Conservation (phyloP, 2,888 invertebrate genomes). For the Arrhopalites spinosus region DNA sequence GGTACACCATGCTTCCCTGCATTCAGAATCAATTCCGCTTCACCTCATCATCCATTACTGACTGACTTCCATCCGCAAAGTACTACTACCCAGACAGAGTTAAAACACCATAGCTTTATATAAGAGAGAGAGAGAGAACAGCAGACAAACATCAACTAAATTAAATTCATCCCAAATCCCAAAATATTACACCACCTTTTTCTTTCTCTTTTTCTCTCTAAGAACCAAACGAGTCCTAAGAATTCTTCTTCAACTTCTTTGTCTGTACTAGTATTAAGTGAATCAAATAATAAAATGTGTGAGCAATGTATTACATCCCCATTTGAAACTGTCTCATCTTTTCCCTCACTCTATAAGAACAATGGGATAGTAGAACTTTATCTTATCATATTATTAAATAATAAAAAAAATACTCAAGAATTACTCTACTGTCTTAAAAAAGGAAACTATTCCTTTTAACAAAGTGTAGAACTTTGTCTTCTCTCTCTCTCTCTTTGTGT, state of each 20-base stretch:
- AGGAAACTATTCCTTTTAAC: not conserved
- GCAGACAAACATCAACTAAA: slow-evolving; percentile 22
- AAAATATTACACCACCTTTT: not conserved
- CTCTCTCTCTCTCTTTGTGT: not conserved
- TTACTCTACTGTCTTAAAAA: too few relatives aligned
- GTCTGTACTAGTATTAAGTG: too few relatives aligned
- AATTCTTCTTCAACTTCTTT: too few relatives aligned
- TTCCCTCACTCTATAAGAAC: not conserved
- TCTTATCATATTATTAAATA: too few relatives aligned
- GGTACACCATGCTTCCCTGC: slow-evolving; percentile 11
- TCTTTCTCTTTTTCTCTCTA: not conserved
- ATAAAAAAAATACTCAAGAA: too few relatives aligned
- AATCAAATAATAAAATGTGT: too few relatives aligned
- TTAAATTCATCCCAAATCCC: slow-evolving; percentile 15
- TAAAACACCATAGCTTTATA: not conserved
- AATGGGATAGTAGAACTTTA: not conserved
- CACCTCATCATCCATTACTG: slow-evolving; percentile 26
- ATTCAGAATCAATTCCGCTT: slow-evolving; percentile 35
- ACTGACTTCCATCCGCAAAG: not conserved
- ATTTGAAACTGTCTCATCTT: not conserved
- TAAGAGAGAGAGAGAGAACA: too few relatives aligned
- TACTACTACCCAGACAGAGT: not conserved
- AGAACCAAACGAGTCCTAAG: too few relatives aligned
- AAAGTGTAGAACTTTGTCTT: too few relatives aligned
- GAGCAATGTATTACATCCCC: not conserved